phyloP scores from a whole-genome alignment of 1,140 invertebrate species.

The Tetranychus urticae region DNA sequence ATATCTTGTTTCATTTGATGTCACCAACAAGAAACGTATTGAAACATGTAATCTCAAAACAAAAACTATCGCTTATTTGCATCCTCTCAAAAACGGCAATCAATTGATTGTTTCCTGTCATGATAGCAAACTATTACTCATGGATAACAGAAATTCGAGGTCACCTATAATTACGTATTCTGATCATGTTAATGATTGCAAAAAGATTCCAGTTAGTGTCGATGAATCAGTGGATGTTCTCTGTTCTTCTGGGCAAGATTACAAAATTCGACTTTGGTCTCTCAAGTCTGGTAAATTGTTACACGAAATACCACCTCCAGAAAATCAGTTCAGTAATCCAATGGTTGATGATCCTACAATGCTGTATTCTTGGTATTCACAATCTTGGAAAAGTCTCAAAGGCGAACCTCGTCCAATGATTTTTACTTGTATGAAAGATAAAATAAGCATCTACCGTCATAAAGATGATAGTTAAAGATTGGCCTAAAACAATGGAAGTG shows the following conservation, averaged over 20 bases:
- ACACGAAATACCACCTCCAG: neutral
- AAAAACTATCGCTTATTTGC: neutral
- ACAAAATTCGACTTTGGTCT: neutral
- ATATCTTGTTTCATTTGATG: neutral
- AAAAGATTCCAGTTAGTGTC: constrained; percentile 1
- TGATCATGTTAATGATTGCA: constrained; percentile 1
- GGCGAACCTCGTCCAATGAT: neutral
- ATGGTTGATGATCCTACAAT: neutral
- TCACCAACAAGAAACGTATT: neutral
- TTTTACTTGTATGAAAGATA: neutral
- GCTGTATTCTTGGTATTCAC: neutral
- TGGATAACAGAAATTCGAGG: neutral
- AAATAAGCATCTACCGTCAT: neutral
- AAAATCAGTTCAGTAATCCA: neutral
- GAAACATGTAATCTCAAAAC: neutral
- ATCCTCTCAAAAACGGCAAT: neutral
- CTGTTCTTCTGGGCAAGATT: neutral
- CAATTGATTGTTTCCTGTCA: neutral
- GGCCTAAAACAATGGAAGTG: too few species aligned
- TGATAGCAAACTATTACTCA: neutral
- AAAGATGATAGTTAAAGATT: neutral
- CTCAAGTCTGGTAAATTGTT: neutral
- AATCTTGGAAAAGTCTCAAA: constrained; percentile 1
- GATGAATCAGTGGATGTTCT: constrained; percentile 1
- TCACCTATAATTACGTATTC: neutral